Base-by-base conservation (phyloP, 2,113 vertebrate species). In the Leptobrachium ailaonicum region DNA sequence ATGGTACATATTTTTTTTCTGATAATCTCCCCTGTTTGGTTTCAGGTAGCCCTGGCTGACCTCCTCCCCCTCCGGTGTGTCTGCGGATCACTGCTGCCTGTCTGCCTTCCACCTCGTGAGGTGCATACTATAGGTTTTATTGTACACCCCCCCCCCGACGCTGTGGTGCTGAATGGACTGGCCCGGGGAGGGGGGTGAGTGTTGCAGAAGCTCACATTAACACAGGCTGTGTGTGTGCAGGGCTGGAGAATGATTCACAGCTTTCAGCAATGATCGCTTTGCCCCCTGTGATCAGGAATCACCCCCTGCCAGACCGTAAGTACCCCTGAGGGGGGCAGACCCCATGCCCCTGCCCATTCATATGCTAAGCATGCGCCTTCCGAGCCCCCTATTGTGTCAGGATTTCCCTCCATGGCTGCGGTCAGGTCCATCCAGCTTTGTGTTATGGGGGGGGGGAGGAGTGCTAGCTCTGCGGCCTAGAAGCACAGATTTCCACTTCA, bases 161-260 rank as follows among this genome's bases (percentile, higher is more conserved):
- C 78, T 53, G 41, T 47, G 56, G 42, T 10, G 20, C 7, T n/a
- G 2, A 11, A 53, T 81, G 79, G 62, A 47, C 53, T 69, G 50
- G 40, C 62, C 69, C 69, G 41, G 41, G n/a, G 32, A 41, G 70
- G 41, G n/a, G 32, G n/a, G 67, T 60, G 77, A 53, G 70, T 73
- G 70, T 80, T 73, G 77, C 77, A 67, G 71, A n/a, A 73, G 77
- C 71, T 80, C 47, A 53, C 60, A 80, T 71, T 80, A 64, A 45
- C 53, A 58, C 70, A 79, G 77, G 60, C 66, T 73, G 70, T 73
- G 71, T 73, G 78, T 73, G 78, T 80, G 71, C 63, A 80, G 63
- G n/a, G 70, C 71, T 73, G 62, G 68, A 73, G 44, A 53, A 71
- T 73, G 78, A 71, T 50, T 67, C 64, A 77, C 50, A 56, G 41